phyloP scores from a whole-genome alignment of 2,113 vertebrate species.

The Tupaia chinensis region DNA sequence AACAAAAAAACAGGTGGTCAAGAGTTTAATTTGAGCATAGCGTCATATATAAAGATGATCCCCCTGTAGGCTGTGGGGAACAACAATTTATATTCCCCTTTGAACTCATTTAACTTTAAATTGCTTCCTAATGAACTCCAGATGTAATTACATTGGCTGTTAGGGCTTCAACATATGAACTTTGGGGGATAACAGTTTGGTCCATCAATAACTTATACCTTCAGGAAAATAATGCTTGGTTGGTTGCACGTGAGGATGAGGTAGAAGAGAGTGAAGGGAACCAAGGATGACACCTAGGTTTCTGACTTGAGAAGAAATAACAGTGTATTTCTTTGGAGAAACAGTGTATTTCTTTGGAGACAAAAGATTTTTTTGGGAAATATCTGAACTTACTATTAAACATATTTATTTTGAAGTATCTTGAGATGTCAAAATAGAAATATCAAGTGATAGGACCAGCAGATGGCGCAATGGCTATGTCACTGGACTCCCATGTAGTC shows the following conservation, averaged over 20 bases:
- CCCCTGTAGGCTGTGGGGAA: neutral
- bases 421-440: slow-evolving; percentile 43
- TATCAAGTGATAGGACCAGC: neutral
- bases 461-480: no score
- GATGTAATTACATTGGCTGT: neutral
- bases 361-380: neutral
- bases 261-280: neutral
- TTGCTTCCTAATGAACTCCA: neutral
- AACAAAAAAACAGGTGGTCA: neutral
- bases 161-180: neutral
- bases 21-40: neutral
- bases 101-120: neutral
- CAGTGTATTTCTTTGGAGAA: neutral
- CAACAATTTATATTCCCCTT: neutral
- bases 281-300: neutral
- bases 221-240: neutral
- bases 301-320: slow-evolving; percentile 3
- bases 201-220: neutral
- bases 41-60: neutral
- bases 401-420: slow-evolving; percentile 40
- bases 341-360: no score
- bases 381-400: slow-evolving; percentile 37
- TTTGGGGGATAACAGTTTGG: neutral
- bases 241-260: neutral
- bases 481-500: no score